Percentiles rank a stretch among this genome's conserved stretches.
Evolutionary conservation across 2,113 vertebrate species (phyloP).

Genomic region (Pogona vitticeps): DNA sequence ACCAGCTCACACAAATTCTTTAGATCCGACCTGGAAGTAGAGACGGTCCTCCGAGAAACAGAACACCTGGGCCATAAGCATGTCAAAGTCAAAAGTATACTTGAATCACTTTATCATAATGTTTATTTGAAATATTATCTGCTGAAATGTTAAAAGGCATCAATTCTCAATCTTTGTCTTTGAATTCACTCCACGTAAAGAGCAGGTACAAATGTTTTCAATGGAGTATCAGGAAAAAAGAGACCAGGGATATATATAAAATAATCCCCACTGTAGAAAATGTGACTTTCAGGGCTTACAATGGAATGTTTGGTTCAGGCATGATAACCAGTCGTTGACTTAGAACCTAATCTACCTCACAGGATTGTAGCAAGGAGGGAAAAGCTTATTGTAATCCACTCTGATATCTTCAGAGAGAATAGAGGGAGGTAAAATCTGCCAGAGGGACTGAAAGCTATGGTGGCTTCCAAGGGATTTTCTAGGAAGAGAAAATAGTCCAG

Average conservation of each 20-base stretch:
- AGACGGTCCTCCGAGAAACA: not conserved
- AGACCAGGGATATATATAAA: not conserved
- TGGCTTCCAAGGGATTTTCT: not conserved
- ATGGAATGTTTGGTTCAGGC: not conserved
- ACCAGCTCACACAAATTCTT: not conserved
- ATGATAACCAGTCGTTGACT: not conserved
- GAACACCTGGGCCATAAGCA: not conserved
- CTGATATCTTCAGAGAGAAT: not conserved
- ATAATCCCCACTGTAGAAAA: no score
- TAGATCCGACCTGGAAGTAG: not conserved
- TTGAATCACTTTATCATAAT: no score
- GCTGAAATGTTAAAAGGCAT: not conserved
- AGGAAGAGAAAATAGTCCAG: no score
- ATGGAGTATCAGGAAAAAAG: not conserved
- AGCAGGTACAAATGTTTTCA: not conserved
- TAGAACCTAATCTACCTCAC: not conserved
- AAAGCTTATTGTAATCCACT: not conserved
- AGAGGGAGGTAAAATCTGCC: not conserved
- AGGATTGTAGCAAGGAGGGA: not conserved
- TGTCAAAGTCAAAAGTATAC: not conserved
- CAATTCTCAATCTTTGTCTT: not conserved
- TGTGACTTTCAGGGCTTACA: no score
- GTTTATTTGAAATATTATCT: not conserved
- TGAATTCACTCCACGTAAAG: not conserved
- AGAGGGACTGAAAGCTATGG: not conserved